phyloP scores from a whole-genome alignment of 2,888 invertebrate species.

The Agrilus cyanescens region DNA sequence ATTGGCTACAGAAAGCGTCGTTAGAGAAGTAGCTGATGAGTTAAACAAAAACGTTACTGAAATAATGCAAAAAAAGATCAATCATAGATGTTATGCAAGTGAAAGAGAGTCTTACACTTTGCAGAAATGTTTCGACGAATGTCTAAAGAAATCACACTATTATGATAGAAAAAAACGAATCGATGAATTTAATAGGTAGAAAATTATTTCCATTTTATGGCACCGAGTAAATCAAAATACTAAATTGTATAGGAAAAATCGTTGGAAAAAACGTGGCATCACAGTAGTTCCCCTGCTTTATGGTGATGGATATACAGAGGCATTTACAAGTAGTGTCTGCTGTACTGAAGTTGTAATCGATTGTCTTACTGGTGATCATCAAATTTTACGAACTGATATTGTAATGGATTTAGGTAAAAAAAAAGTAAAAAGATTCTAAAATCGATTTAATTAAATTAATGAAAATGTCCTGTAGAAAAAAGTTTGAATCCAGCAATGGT shows the following conservation, averaged over 20 bases:
- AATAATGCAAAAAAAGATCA: conserved; percentile 60
- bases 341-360: conserved; percentile 87
- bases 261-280: conserved; percentile 80
- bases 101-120: conserved; percentile 60
- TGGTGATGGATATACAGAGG: conserved; percentile 69
- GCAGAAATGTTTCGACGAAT: conserved; percentile 66
- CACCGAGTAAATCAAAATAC: background rate
- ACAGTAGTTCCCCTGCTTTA: conserved; percentile 72
- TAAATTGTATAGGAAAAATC: conserved; percentile 48
- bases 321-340: conserved; percentile 72
- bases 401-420: conserved; percentile 91
- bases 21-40: conserved; percentile 62
- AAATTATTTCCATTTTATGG: no score
- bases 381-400: conserved; percentile 78
- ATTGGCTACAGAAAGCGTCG: conserved; percentile 70
- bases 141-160: conserved; percentile 54
- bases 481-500: conserved; percentile 95
- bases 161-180: conserved; percentile 44
- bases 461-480: conserved; percentile 52
- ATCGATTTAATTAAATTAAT: no score
- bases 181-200: conserved; percentile 58
- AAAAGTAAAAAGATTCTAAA: no score
- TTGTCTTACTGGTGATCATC: conserved; percentile 87
- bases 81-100: conserved; percentile 68
- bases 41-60: conserved; percentile 52